Base-by-base conservation (phyloP, 1,140 invertebrate species). In the Halesus radiatus region DNA sequence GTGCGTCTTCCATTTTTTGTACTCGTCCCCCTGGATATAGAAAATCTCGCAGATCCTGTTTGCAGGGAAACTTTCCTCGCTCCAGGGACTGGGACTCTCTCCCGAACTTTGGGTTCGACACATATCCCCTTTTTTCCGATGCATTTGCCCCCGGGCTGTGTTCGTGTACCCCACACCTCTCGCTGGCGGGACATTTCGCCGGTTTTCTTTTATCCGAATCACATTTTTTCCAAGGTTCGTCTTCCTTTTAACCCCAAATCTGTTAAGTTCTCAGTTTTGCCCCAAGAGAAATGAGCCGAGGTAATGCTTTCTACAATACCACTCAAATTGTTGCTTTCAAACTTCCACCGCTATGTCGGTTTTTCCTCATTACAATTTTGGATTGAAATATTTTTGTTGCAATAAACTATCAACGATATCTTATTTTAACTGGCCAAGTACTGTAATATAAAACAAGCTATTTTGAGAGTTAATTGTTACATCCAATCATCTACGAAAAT, bases 11-110 rank as follows among this genome's bases (percentile, higher is more conserved):
- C 15, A 2, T 23, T 64, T 64, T 64, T 64, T 64, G 13, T 10
- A 0, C 18, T 3, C 18, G 60, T 64, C 60, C 20, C 60, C 15
- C 23, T 20, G 20, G 54, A 56, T 56, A 56, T 56, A 56, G 54
- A 56, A 56, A 56, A 56, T 22, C 8, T 56, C 54, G 54, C 4
- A 18, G 20, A 18, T 68, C 52, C 37, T 62, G 58, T 23, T 68
- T 78, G 32, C 26, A 66, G 22, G 52, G 18, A 68, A 78, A 78
- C 52, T 64, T 64, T 64, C 20, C 54, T 15, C 54, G 32, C 62
- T 32, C 75, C 50, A 32, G 62, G 53, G 56, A 32, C 60, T 62
- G 1, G n/a, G n/a, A n/a, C n/a, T n/a, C n/a, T 20, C 15, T 18
- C 20, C 60, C 23, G 20, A 64, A 64, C 60, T 64, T 56, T 29